Conservation (phyloP, 2,888 invertebrate species). For the Ceraclea dissimilis region DNA sequence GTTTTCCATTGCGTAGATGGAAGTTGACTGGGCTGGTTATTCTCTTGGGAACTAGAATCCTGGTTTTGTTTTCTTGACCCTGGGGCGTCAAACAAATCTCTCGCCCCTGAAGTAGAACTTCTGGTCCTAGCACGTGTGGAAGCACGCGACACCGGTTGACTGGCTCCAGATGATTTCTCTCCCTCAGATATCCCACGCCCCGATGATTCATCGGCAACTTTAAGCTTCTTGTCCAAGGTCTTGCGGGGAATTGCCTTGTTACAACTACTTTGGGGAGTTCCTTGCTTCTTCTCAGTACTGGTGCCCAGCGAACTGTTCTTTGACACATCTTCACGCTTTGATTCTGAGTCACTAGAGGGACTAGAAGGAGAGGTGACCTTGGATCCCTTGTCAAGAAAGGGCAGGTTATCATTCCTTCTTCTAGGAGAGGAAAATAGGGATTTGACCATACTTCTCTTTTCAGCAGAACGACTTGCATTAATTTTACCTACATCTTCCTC, state of each 20-base stretch:
- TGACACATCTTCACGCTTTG: slow-evolving; percentile 39
- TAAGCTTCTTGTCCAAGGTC: slow-evolving; percentile 75
- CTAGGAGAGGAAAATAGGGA: slow-evolving; percentile 33
- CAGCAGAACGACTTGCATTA: slow-evolving; percentile 27
- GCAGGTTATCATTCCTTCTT: slow-evolving; percentile 58
- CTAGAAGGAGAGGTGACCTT: slow-evolving; percentile 57
- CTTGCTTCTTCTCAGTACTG: slow-evolving; percentile 37
- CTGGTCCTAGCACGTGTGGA: slow-evolving; percentile 58
- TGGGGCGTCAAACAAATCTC: slow-evolving; percentile 58
- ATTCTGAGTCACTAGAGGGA: slow-evolving; percentile 54
- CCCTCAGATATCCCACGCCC: slow-evolving; percentile 65
- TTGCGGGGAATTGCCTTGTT: slow-evolving; percentile 45
- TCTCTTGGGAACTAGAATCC: slow-evolving; percentile 45
- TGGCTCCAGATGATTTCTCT: slow-evolving; percentile 59
- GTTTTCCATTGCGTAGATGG: slow-evolving; percentile 55
- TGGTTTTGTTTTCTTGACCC: slow-evolving; percentile 45
- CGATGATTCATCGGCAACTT: slow-evolving; percentile 75
- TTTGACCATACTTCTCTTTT: slow-evolving; percentile 31
- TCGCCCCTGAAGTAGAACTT: slow-evolving; percentile 56
- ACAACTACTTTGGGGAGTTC: slow-evolving; percentile 16
- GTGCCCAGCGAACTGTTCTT: slow-evolving; percentile 40
- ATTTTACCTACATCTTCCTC: slow-evolving; percentile 44
- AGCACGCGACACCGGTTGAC: slow-evolving; percentile 36
- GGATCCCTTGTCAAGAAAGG: slow-evolving; percentile 74
- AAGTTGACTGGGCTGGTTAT: slow-evolving; percentile 52